Base-by-base conservation (phyloP, 2,888 invertebrate genomes). In the Sycophila texana region DNA sequence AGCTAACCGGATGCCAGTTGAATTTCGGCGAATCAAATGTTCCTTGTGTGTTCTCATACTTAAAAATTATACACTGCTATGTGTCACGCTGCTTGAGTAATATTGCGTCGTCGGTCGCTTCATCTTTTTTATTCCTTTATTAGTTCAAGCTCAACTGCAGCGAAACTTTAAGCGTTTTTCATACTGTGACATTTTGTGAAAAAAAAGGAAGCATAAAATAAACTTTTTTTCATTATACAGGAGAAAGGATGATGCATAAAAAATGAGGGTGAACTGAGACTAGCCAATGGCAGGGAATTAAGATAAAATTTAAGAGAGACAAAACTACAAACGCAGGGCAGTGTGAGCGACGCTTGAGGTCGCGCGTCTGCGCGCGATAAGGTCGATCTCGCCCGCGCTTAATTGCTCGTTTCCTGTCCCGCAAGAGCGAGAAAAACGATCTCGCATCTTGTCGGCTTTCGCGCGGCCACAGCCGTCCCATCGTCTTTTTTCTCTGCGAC, bases 391-490 rank as follows among this genome's bases (percentile, higher is more conserved):
- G 47, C 49, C 51, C 30, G 83, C 84, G 82, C 86, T 88, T 89
- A 89, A 89, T 89, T 89, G 88, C 87, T 86, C 87, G 86, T 88
- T 89, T 89, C 89, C 89, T 89, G 89, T 86, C 85, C 84, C 76
- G 66, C 55, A 39, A 57, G 71, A 66, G 67, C 39, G 63, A 87
- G 86, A 86, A 80, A 85, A 84, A 84, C 81, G 82, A 81, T 57
- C 67, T 55, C 74, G 47, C 70, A 55, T 67, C 51, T 53, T 66
- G 49, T 3, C 55, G 18, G 10, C 26, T 30, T 13, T 47, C 57
- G 53, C 18, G 18, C 51, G 30, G 26, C 53, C 12, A 7, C 16
- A 14, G 58, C 61, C 63, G 65, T 57, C 57, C 65, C 65, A 65
- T 49, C 53, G 77, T 58, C 65, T 71, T 71, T 77, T 77, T 71